A percentile compares a stretch with the other conserved stretches of the same genome.
phyloP scores from a whole-genome alignment of 1,140 invertebrate species.

The Drosophila malerkotliana region DNA sequence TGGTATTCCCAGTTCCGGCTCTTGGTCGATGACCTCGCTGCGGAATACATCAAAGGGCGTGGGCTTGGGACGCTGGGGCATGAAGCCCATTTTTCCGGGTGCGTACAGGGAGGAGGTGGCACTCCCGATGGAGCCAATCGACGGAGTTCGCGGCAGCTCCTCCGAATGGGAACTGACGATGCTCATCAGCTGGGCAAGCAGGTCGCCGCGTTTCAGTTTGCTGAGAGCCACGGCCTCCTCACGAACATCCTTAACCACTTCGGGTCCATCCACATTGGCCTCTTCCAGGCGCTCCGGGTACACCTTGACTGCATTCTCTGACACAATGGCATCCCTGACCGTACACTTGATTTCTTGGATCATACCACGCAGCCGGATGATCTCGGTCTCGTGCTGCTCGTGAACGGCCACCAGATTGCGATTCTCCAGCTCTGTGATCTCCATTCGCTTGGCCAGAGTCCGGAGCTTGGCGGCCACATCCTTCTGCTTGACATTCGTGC shows the following conservation, averaged over 20 bases:
- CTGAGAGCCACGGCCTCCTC: slow-evolving; percentile 69
- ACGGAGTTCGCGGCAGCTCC: slow-evolving; percentile 56
- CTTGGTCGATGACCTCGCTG: slow-evolving; percentile 43
- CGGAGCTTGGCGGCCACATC: slow-evolving; percentile 84
- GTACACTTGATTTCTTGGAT: slow-evolving; percentile 86
- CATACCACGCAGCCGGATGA: slow-evolving; percentile 85
- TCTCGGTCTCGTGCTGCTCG: slow-evolving; percentile 85
- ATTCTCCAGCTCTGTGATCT: slow-evolving; percentile 85
- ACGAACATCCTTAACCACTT: slow-evolving; percentile 45
- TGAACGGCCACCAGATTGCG: slow-evolving; percentile 84
- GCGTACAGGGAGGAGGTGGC: slow-evolving; percentile 80
- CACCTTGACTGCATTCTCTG: slow-evolving; percentile 83
- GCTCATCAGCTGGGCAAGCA: slow-evolving; percentile 85
- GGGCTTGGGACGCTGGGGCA: slow-evolving; percentile 83
- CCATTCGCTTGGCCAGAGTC: slow-evolving; percentile 86
- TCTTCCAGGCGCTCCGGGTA: slow-evolving; percentile 54
- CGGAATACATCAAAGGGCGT: slow-evolving; percentile 35
- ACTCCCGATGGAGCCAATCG: slow-evolving; percentile 78
- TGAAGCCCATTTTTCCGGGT: slow-evolving; percentile 86
- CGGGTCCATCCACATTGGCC: slow-evolving; percentile 34
- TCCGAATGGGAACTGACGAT: slow-evolving; percentile 81
- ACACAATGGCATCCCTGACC: slow-evolving; percentile 86
- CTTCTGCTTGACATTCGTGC: slow-evolving; percentile 61
- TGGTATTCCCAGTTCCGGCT: slow-evolving; percentile 38
- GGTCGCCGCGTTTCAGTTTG: slow-evolving; percentile 85